Percentiles rank a stretch among this genome's conserved stretches.
Conservation (phyloP, 2,113 vertebrate species). For the Hyperoodon ampullatus region DNA sequence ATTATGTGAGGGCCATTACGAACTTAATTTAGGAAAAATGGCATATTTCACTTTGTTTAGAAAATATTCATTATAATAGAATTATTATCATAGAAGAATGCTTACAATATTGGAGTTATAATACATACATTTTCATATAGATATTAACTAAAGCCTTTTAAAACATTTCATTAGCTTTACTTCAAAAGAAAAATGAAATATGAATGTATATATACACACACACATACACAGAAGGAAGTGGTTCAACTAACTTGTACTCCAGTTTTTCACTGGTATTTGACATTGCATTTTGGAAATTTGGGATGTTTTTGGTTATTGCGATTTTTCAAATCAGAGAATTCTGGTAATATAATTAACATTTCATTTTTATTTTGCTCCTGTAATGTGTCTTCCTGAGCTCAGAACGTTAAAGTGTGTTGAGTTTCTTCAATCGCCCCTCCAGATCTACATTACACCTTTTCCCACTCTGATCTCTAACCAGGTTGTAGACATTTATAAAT, state of each 20-base stretch:
- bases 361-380: not conserved
- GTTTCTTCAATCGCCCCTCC: not conserved
- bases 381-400: not conserved
- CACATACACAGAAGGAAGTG: not conserved
- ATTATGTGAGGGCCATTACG: not conserved
- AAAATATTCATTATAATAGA: not conserved
- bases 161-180: not conserved
- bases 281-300: not conserved
- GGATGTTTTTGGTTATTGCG: not conserved
- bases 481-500: not conserved
- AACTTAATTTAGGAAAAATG: not conserved
- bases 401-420: not conserved
- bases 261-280: not conserved
- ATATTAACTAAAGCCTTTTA: not conserved
- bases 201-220: not conserved
- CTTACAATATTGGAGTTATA: not conserved
- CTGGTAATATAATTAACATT: not conserved
- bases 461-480: not conserved
- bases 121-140: not conserved
- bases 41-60: not conserved
- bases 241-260: not conserved
- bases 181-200: slow-evolving; percentile 5
- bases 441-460: not conserved
- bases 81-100: not conserved
- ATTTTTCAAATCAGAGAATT: not conserved